These are phyloP conservation scores for Trididemnum nubilum DNA, from an alignment of 23 tunicate genomes.

Conservation along the genomic window DNA sequence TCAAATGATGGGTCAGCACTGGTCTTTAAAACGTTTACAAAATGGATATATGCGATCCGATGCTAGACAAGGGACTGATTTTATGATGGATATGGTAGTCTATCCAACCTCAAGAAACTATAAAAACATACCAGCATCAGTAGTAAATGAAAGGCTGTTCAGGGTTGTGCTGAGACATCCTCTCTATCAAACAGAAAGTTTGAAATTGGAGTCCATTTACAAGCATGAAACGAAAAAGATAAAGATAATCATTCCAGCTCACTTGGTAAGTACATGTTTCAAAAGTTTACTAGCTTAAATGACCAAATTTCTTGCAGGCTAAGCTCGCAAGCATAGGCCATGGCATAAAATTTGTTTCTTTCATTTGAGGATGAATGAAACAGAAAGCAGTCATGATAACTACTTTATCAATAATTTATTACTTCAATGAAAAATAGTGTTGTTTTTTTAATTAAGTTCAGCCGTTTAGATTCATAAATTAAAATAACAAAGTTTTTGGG, in stretches of 20 bases:
- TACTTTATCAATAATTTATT: too few species aligned
- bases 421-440: too few species aligned
- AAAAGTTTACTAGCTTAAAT: too few species aligned
- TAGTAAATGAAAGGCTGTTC: slow-evolving; percentile 24
- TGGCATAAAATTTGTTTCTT: too few species aligned
- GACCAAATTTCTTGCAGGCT: too few species aligned
- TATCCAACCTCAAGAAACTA: background rate
- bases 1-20: slow-evolving; percentile 52
- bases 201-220: background rate
- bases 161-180: slow-evolving; percentile 68
- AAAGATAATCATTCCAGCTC: background rate
- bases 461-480: too few species aligned
- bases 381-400: too few species aligned
- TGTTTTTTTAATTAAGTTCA: too few species aligned
- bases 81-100: slow-evolving; percentile 65
- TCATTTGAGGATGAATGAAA: too few species aligned
- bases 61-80: slow-evolving; percentile 65
- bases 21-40: slow-evolving; percentile 50
- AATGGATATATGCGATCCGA: slow-evolving; percentile 77
- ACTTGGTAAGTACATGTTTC: too few species aligned
- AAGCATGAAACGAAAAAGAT: background rate
- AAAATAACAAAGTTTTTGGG: too few species aligned
- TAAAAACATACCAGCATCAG: slow-evolving; percentile 2
- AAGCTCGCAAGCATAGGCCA: too few species aligned
- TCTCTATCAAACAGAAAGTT: slow-evolving; percentile 28